Evolutionary conservation across 2,113 vertebrate genomes (phyloP).

Genomic region (Labrus mixtus): DNA sequence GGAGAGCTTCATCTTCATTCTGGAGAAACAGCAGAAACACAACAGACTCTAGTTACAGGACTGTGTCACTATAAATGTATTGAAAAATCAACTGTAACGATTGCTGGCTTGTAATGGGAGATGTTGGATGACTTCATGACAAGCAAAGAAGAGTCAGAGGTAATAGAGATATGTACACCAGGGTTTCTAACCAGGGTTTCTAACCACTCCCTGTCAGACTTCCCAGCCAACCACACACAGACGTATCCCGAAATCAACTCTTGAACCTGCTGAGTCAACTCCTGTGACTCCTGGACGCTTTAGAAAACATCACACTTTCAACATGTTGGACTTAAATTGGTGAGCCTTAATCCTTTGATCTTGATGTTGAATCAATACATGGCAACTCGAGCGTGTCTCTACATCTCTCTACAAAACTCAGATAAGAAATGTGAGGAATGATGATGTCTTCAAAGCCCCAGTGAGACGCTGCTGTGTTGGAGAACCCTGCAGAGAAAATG

Average conservation of each 20-base stretch:
- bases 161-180: slow-evolving; percentile 28
- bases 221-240: slow-evolving; percentile 42
- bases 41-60: background rate
- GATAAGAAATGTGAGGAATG: slow-evolving; percentile 8
- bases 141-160: slow-evolving; percentile 10
- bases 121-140: slow-evolving; percentile 31
- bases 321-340: slow-evolving; percentile 1
- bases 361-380: slow-evolving; percentile 1
- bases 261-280: slow-evolving; percentile 48
- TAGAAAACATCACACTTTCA: slow-evolving; percentile 16
- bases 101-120: slow-evolving; percentile 18
- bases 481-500: slow-evolving; percentile 8
- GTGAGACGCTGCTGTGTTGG: background rate
- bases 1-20: slow-evolving; percentile 67
- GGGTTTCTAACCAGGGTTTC: slow-evolving; percentile 22
- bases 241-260: slow-evolving; percentile 18
- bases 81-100: slow-evolving; percentile 9
- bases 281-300: background rate
- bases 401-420: background rate
- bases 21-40: slow-evolving; percentile 22
- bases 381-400: background rate
- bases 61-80: background rate
- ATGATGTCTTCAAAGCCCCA: slow-evolving; percentile 9
- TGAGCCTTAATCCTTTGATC: slow-evolving; percentile 23
- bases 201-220: slow-evolving; percentile 57